These are phyloP conservation scores for Colletes gigas DNA, from an alignment of 1,140 invertebrate species.

Conservation along the genomic window DNA sequence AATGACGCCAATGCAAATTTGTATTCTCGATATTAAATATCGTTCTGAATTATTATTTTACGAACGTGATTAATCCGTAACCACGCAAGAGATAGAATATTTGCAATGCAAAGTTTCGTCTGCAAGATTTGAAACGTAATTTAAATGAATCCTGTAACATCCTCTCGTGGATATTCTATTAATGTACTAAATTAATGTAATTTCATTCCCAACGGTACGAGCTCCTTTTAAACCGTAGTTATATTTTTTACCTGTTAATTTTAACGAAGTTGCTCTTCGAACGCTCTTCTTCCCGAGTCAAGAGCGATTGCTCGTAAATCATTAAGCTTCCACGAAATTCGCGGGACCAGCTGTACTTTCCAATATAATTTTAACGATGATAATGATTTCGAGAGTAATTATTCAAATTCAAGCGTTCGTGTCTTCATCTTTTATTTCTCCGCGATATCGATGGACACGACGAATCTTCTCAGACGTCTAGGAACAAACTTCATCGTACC, in stretches of 20 bases:
- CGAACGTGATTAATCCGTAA: not conserved
- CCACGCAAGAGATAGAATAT: not conserved
- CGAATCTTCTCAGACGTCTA: not conserved
- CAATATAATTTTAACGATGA: no score
- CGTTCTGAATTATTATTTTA: constrained; percentile 29
- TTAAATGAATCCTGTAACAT: constrained; percentile 14
- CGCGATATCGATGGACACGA: not conserved
- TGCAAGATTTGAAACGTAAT: constrained; percentile 3
- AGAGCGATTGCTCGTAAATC: no score
- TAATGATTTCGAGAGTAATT: no score
- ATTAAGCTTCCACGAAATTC: no score
- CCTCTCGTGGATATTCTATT: not conserved
- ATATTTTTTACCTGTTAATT: not conserved
- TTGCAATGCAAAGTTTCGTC: constrained; percentile 30
- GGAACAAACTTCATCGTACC: not conserved
- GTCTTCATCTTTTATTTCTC: no score
- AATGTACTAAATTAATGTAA: constrained; percentile 10
- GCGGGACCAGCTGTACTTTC: no score
- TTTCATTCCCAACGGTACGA: not conserved
- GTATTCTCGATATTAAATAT: constrained; percentile 33
- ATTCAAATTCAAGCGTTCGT: not conserved
- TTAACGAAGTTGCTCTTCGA: not conserved
- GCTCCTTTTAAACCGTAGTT: not conserved
- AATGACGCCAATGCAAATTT: constrained; percentile 17
- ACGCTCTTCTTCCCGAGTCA: no score